phyloP scores from a whole-genome alignment of 2,113 vertebrate species.

The Indicator indicator region DNA sequence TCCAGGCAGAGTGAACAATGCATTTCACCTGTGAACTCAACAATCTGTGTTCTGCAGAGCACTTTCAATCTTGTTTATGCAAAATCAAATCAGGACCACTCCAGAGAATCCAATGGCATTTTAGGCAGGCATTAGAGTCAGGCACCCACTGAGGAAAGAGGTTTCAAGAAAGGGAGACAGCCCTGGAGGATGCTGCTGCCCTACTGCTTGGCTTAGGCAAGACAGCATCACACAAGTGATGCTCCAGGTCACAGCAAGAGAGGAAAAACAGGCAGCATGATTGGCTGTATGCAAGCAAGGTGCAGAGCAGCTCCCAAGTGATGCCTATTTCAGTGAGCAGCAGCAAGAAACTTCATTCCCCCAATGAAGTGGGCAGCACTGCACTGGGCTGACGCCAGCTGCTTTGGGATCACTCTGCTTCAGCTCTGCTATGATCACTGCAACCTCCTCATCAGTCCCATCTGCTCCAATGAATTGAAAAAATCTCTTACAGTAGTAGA shows the following conservation, averaged over 20 bases:
- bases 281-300: neutral
- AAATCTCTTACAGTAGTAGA: neutral
- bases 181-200: neutral
- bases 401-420: neutral
- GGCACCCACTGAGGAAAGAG: neutral
- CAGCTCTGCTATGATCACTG: neutral
- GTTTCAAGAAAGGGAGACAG: neutral
- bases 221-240: neutral
- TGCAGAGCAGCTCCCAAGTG: neutral
- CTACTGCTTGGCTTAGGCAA: neutral
- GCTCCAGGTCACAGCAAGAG: neutral
- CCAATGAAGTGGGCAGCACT: neutral
- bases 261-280: neutral
- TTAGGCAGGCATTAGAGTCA: neutral
- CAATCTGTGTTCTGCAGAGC: neutral
- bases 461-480: neutral
- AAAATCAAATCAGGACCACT: neutral
- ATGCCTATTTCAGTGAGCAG: neutral
- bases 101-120: neutral
- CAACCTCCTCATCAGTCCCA: neutral
- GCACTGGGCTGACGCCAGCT: neutral
- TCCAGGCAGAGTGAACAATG: neutral
- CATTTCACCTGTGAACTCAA: neutral
- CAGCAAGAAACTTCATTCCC: neutral
- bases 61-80: neutral